Conservation (phyloP, 2,888 invertebrate genomes). For the Sphaerophoria taeniata region DNA sequence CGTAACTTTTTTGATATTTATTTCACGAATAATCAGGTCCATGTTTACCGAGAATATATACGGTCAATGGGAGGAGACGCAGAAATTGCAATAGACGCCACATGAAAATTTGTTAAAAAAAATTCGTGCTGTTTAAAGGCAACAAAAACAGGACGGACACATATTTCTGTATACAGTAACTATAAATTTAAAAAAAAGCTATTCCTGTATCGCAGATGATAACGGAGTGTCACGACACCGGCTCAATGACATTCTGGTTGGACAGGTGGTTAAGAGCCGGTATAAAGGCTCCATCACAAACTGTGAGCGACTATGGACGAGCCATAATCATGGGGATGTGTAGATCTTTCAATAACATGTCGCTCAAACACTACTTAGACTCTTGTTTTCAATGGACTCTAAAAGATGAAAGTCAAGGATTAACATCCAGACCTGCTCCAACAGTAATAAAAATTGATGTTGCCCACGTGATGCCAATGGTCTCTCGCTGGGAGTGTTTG, state of each 20-base stretch:
- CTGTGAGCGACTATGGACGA: slow-evolving; percentile 1
- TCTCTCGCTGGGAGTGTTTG: no score
- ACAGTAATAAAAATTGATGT: no score
- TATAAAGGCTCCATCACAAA: not conserved
- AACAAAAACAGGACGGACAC: not conserved
- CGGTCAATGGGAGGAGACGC: not conserved
- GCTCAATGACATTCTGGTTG: slow-evolving; percentile 5
- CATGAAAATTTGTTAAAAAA: not conserved
- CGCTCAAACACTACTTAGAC: not conserved
- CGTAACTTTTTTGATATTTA: no score
- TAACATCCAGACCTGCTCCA: no score
- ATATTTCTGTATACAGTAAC: not conserved
- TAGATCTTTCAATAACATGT: slow-evolving; percentile 1
- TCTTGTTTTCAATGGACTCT: no score
- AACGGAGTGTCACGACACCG: not conserved
- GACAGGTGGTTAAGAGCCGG: not conserved
- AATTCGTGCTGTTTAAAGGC: not conserved
- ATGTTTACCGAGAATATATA: not conserved
- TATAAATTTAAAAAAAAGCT: not conserved
- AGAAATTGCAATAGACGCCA: not conserved
- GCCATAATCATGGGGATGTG: slow-evolving; percentile 4
- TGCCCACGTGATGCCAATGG: no score
- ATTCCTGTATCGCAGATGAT: not conserved
- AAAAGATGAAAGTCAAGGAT: no score
- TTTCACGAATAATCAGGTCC: not conserved